Conservation (phyloP, 2,888 invertebrate species). For the Melanotus villosus region DNA sequence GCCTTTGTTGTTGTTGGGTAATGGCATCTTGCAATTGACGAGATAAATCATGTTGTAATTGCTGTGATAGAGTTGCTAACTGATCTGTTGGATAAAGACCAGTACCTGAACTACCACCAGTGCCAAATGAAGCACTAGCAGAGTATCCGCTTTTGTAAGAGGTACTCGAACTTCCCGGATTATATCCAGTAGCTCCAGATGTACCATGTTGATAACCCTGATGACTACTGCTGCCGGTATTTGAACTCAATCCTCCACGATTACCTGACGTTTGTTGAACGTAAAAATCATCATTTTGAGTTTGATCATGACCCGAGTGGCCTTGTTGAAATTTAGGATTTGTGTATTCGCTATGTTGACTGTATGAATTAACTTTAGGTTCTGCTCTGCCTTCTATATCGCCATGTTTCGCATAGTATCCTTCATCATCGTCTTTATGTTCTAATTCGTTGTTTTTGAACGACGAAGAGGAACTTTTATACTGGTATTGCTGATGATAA, state of each 20-base stretch:
- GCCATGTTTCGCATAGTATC: constrained; percentile 64
- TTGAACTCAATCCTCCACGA: not conserved
- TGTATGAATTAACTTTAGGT: constrained; percentile 63
- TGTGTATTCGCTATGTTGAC: constrained; percentile 64
- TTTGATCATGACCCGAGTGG: not conserved
- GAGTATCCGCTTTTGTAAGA: not conserved
- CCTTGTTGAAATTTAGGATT: constrained; percentile 59
- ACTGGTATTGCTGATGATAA: constrained; percentile 66
- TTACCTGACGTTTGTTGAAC: constrained; percentile 29
- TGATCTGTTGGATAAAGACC: constrained; percentile 43
- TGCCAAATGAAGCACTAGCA: constrained; percentile 12
- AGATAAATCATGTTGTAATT: constrained; percentile 60
- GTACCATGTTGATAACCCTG: constrained; percentile 1
- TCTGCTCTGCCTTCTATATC: constrained; percentile 62
- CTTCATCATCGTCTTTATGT: constrained; percentile 65
- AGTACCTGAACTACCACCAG: constrained; percentile 16
- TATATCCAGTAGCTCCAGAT: too few species aligned
- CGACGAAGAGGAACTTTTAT: constrained; percentile 63
- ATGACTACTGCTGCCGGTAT: not conserved
- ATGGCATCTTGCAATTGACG: constrained; percentile 60
- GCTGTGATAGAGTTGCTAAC: constrained; percentile 53
- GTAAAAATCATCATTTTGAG: constrained; percentile 40
- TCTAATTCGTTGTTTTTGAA: constrained; percentile 66
- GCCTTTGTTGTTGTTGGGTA: constrained; percentile 44
- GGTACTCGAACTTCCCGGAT: too few species aligned